These are phyloP conservation scores for Pteropus alecto DNA, from an alignment of 2,113 vertebrate genomes.

Conservation along the genomic window DNA sequence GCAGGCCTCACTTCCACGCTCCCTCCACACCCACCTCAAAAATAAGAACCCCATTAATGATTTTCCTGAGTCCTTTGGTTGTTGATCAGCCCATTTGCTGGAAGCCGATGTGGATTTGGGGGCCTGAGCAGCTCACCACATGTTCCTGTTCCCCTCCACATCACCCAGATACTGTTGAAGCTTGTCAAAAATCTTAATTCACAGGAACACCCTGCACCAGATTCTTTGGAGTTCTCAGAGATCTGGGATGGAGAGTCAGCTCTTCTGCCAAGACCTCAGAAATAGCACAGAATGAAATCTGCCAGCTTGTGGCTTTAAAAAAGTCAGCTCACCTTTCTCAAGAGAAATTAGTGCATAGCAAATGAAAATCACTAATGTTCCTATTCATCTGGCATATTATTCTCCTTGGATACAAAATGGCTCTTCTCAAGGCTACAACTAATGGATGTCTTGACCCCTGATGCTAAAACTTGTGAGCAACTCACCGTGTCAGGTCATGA, in stretches of 20 bases:
- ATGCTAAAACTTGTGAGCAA: neutral
- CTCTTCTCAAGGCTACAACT: neutral
- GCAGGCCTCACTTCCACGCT: neutral
- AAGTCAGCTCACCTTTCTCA: slow-evolving; percentile 66
- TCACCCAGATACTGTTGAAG: slow-evolving; percentile 53
- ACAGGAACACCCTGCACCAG: slow-evolving; percentile 72
- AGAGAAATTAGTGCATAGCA: slow-evolving; percentile 36
- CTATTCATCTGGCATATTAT: slow-evolving; percentile 24
- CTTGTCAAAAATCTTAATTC: slow-evolving; percentile 62
- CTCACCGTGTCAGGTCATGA: neutral
- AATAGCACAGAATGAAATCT: slow-evolving; percentile 72
- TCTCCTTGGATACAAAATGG: slow-evolving; percentile 31
- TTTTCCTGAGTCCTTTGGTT: neutral
- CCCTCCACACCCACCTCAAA: neutral
- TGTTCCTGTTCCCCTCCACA: neutral
- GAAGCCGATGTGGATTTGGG: neutral
- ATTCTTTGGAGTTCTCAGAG: slow-evolving; percentile 62
- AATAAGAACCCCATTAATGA: neutral
- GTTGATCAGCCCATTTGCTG: neutral
- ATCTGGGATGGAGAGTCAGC: slow-evolving; percentile 57
- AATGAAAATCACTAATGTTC: slow-evolving; percentile 51
- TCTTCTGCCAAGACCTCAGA: slow-evolving; percentile 74
- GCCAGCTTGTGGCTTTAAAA: slow-evolving; percentile 58
- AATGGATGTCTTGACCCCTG: slow-evolving; percentile 55
- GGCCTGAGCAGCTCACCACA: neutral